Conservation (phyloP, 2,113 vertebrate genomes). For the Misgurnus anguillicaudatus region DNA sequence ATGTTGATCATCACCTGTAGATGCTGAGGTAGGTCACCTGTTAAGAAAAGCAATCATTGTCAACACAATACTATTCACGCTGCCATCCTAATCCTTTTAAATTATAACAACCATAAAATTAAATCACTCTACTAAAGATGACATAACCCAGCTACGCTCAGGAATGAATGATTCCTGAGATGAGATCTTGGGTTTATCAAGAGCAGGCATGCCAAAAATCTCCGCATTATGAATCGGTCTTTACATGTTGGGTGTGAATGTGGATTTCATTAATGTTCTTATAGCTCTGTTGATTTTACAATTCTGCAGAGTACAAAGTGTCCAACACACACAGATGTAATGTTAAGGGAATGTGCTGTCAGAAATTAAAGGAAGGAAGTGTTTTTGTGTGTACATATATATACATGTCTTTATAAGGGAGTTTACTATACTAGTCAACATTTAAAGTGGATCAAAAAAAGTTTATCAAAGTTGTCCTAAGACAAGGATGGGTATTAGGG, state of each 20-base stretch:
- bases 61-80: not conserved
- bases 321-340: constrained; percentile 4
- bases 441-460: no score
- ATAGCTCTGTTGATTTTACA: constrained; percentile 11
- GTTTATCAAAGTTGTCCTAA: no score
- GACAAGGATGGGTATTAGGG: no score
- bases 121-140: not conserved
- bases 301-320: not conserved
- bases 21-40: constrained; percentile 94
- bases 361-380: not conserved
- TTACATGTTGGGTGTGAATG: constrained; percentile 9
- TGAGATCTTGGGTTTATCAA: not conserved
- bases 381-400: not conserved
- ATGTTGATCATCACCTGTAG: constrained; percentile 98
- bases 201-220: not conserved
- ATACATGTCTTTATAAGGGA: not conserved
- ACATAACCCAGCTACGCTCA: not conserved
- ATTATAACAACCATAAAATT: constrained; percentile 21
- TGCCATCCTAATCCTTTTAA: not conserved
- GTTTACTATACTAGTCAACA: no score
- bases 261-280: constrained; percentile 17
- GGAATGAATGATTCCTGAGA: constrained; percentile 6
- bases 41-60: constrained; percentile 36
- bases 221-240: not conserved
- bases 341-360: not conserved